Conservation (phyloP, 2,113 vertebrate genomes). For the Nothoprocta pentlandii region DNA sequence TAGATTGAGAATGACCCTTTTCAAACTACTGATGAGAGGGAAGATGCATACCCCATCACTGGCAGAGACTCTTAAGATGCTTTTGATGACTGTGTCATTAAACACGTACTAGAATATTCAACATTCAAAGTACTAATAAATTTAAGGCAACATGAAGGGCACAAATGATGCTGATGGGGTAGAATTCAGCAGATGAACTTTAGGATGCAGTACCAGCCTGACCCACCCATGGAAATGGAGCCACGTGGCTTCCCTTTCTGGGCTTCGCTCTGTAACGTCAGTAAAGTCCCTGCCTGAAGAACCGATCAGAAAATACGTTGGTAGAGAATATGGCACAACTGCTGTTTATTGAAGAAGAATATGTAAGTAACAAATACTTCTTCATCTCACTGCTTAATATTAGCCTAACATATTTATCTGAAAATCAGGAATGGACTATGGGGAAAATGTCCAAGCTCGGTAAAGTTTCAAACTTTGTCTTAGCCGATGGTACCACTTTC, state of each 20-base stretch:
- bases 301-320: neutral
- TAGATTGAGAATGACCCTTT: neutral
- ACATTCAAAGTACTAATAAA: neutral
- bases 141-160: neutral
- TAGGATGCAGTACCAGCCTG: neutral
- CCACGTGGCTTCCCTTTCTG: neutral
- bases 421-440: neutral
- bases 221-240: neutral
- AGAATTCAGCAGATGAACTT: neutral
- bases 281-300: neutral
- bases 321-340: neutral
- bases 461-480: constrained; percentile 7
- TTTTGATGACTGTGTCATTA: neutral
- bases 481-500: neutral
- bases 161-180: neutral
- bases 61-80: neutral
- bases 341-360: neutral
- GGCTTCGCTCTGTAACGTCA: neutral
- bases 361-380: neutral
- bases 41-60: neutral
- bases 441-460: neutral
- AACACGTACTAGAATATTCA: neutral
- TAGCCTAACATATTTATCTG: neutral
- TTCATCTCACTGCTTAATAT: neutral
- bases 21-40: neutral